phyloP scores from a whole-genome alignment of 2,797 vertebrate species.

The Sebastes jordani region DNA sequence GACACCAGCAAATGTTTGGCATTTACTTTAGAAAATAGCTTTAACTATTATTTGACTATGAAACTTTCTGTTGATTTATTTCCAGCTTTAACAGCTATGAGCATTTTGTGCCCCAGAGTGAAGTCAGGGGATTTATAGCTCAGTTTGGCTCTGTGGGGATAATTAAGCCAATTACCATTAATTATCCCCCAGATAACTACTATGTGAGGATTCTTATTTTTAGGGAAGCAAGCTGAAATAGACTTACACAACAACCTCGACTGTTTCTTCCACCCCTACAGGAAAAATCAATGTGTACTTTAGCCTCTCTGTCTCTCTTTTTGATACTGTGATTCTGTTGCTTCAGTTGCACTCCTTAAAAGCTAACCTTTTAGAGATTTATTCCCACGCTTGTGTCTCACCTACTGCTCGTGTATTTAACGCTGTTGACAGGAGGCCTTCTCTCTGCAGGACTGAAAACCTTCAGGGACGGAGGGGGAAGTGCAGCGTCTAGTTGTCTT shows the following conservation, averaged over 20 bases:
- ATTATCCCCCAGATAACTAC: conserved; percentile 17
- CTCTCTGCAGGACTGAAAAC: neutral
- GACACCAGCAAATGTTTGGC: neutral
- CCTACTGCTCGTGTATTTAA: conserved; percentile 22
- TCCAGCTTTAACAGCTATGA: neutral
- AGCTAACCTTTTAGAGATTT: neutral
- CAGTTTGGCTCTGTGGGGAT: conserved; percentile 11
- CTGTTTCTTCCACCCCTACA: neutral
- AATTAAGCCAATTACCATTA: conserved; percentile 2
- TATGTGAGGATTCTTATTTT: conserved; percentile 16
- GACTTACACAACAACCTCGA: neutral
- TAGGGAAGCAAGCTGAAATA: neutral
- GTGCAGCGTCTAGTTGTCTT: neutral
- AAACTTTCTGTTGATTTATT: neutral
- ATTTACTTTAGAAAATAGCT: neutral
- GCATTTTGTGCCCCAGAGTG: neutral
- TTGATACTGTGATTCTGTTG: neutral
- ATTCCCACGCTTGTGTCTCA: conserved; percentile 12
- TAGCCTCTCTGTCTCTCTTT: accelerated
- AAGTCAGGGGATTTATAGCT: neutral
- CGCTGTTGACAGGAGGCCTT: conserved; percentile 1
- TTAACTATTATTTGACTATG: neutral
- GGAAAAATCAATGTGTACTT: conserved; percentile 1
- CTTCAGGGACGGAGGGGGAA: neutral
- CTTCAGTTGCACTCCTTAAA: neutral